Conservation (phyloP, 1,140 invertebrate genomes). For the Paralvinella palmiformis region DNA sequence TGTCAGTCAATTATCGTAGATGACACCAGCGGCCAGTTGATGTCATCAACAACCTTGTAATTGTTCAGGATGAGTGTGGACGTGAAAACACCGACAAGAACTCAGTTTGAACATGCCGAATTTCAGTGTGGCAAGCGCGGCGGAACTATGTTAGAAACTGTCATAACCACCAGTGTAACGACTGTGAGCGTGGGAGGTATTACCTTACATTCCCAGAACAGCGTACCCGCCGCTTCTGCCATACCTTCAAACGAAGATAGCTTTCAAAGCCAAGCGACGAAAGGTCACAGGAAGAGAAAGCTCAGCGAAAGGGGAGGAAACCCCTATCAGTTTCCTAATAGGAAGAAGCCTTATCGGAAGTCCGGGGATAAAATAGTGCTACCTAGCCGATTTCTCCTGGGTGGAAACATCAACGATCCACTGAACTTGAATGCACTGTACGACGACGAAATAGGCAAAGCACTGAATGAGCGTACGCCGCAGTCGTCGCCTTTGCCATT, state of each 20-base stretch:
- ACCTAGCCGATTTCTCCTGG: conserved; percentile 87
- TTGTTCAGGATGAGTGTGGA: conserved; percentile 33
- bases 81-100: conserved; percentile 34
- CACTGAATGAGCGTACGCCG: conserved; percentile 76
- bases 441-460: conserved; percentile 71
- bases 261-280: not conserved
- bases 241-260: not conserved
- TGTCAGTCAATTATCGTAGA: not conserved
- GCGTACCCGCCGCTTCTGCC: not conserved
- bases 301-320: not conserved
- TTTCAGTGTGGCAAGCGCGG: conserved; percentile 26
- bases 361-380: conserved; percentile 55
- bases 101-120: conserved; percentile 31
- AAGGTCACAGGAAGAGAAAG: not conserved
- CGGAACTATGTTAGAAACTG: not conserved
- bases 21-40: not conserved
- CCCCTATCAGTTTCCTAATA: not conserved
- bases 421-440: conserved; percentile 88
- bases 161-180: not conserved
- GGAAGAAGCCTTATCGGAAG: conserved; percentile 12
- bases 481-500: conserved; percentile 82
- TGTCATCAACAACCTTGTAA: not conserved
- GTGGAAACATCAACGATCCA: conserved; percentile 91
- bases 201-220: not conserved
- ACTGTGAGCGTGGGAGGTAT: not conserved